A percentile compares a stretch with the other conserved stretches of the same genome.
phyloP scores from a whole-genome alignment of 2,888 invertebrate genomes.

The Drosophila bunnanda region DNA sequence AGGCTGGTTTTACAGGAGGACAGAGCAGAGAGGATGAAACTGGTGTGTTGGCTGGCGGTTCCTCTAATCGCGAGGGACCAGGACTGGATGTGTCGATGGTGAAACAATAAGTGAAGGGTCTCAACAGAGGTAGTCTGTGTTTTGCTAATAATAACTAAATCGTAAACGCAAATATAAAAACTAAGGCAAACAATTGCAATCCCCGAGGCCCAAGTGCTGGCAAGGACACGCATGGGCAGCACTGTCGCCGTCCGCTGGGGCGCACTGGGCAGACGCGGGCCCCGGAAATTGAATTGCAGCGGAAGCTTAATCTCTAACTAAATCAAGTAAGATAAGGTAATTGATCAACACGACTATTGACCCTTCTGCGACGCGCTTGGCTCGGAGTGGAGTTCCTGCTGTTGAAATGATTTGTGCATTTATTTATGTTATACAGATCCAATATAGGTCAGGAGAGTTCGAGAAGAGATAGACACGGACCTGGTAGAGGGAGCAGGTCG shows the following conservation, averaged over 20 bases:
- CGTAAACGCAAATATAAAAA: conserved; percentile 29
- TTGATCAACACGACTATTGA: conserved; percentile 39
- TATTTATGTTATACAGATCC: conserved; percentile 52
- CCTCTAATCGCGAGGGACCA: neutral
- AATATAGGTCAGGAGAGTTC: conserved; percentile 19
- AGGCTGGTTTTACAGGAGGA: conserved; percentile 42
- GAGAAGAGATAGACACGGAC: conserved; percentile 28
- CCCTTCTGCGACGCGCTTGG: conserved; percentile 59
- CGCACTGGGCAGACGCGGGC: conserved; percentile 9
- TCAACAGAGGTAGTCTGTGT: conserved; percentile 12
- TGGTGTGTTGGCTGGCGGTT: conserved; percentile 33
- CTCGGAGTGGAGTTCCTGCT: conserved; percentile 24
- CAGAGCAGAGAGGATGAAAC: conserved; percentile 32
- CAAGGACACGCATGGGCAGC: conserved; percentile 6
- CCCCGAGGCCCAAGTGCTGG: conserved; percentile 2
- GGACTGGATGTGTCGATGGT: conserved; percentile 9
- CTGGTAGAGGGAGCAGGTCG: conserved; percentile 14
- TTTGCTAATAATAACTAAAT: conserved; percentile 41
- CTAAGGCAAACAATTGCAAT: conserved; percentile 7
- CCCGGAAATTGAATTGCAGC: conserved; percentile 7
- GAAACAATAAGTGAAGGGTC: conserved; percentile 11
- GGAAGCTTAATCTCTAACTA: conserved; percentile 29
- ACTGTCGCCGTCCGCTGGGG: neutral
- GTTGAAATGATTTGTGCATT: conserved; percentile 68
- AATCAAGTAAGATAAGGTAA: conserved; percentile 23